Conservation (phyloP, 2,797 vertebrate species). For the Jordanella pulchra region DNA sequence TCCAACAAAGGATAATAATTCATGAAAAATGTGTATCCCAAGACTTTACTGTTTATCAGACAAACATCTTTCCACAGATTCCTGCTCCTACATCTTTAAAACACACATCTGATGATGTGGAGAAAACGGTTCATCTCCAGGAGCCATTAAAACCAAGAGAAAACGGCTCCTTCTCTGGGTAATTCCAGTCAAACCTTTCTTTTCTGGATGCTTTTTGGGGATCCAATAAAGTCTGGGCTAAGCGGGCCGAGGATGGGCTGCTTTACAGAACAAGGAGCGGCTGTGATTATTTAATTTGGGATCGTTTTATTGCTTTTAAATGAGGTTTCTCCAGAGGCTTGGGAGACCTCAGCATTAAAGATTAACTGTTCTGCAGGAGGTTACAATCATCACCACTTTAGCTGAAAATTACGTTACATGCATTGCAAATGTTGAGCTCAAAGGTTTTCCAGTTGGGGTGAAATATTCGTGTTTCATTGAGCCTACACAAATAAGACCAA, state of each 20-base stretch:
- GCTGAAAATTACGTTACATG: slow-evolving; percentile 9
- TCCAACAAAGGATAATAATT: too few relatives aligned
- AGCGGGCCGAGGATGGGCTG: not conserved
- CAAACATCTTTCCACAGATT: slow-evolving; percentile 16
- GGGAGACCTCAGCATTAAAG: slow-evolving; percentile 7
- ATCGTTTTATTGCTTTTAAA: slow-evolving; percentile 26
- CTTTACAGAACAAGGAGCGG: not conserved
- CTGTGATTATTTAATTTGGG: slow-evolving; percentile 23
- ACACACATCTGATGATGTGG: slow-evolving; percentile 24
- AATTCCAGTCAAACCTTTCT: slow-evolving; percentile 11
- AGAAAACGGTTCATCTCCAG: too few relatives aligned
- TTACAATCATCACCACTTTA: slow-evolving; percentile 1
- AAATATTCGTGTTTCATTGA: slow-evolving; percentile 11
- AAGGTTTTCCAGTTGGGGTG: not conserved
- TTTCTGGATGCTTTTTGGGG: not conserved
- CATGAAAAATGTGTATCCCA: too few relatives aligned
- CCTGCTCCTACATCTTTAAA: slow-evolving; percentile 13
- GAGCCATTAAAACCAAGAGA: slow-evolving; percentile 7
- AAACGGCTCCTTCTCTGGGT: slow-evolving; percentile 18
- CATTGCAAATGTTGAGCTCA: slow-evolving; percentile 9
- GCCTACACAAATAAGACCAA: not conserved
- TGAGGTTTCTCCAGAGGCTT: slow-evolving; percentile 15
- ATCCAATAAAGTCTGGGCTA: slow-evolving; percentile 19
- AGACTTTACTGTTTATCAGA: too few relatives aligned
- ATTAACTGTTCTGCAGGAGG: slow-evolving; percentile 5